Conservation (phyloP, 2,888 invertebrate genomes). For the Cosmopolites sordidus region DNA sequence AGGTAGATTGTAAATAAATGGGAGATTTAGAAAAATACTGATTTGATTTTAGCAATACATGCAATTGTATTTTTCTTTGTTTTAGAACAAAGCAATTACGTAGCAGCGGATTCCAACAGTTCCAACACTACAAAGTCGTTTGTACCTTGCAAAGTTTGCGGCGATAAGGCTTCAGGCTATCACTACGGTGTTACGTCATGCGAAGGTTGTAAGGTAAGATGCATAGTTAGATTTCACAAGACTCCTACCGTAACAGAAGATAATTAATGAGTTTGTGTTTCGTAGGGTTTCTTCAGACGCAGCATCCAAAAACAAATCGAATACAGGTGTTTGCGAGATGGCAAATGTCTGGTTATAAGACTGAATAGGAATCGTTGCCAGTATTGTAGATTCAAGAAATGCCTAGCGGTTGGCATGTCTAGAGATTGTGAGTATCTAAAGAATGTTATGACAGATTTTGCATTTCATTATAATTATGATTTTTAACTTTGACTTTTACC, state of each 20-base stretch:
- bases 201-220: conserved; percentile 93
- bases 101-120: conserved; percentile 74
- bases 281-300: conserved; percentile 90
- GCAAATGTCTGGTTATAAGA: conserved; percentile 89
- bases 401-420: conserved; percentile 93
- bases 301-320: conserved; percentile 97
- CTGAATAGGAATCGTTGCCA: conserved; percentile 93
- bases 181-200: conserved; percentile 98
- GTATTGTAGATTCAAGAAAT: conserved; percentile 95
- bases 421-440: conserved; percentile 80
- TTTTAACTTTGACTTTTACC: no score
- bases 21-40: no score
- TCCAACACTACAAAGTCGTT: conserved; percentile 79
- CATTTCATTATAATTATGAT: no score
- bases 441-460: not conserved
- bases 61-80: conserved; percentile 27
- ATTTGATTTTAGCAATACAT: no score
- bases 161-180: conserved; percentile 92
- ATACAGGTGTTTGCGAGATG: conserved; percentile 89
- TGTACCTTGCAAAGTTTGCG: conserved; percentile 94
- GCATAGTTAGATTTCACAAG: not conserved
- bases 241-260: not conserved
- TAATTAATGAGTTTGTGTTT: conserved; percentile 28
- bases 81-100: conserved; percentile 64
- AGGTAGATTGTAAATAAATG: no score